A percentile compares a stretch with the other conserved stretches of the same genome.
These are phyloP conservation scores for Hoplostethus mediterraneus DNA, from an alignment of 2,797 vertebrate species.

Conservation along the genomic window DNA sequence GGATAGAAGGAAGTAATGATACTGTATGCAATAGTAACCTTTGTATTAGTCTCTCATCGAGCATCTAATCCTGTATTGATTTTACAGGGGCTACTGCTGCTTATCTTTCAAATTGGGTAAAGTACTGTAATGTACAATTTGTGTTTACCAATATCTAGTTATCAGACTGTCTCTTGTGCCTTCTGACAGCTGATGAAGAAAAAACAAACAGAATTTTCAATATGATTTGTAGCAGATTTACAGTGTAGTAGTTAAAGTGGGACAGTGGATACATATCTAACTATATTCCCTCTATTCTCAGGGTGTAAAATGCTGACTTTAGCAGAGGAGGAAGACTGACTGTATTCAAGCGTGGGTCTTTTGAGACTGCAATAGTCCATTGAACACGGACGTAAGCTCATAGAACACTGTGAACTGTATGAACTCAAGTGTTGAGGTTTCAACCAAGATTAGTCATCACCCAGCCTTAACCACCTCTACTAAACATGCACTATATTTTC, in stretches of 20 bases:
- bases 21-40: constrained; percentile 20
- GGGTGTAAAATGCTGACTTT: neutral
- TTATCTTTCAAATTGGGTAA: constrained; percentile 18
- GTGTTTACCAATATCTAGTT: constrained; percentile 43
- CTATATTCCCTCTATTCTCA: constrained; percentile 15
- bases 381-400: constrained; percentile 25
- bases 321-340: constrained; percentile 9
- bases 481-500: constrained; percentile 64
- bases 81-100: constrained; percentile 5
- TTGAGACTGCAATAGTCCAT: neutral
- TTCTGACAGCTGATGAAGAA: constrained; percentile 34
- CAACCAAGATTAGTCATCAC: constrained; percentile 67
- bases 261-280: constrained; percentile 34
- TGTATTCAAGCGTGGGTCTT: neutral
- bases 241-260: constrained; percentile 48
- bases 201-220: neutral
- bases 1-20: constrained; percentile 25
- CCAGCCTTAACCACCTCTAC: constrained; percentile 51
- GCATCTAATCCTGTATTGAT: constrained; percentile 24
- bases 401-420: constrained; percentile 44
- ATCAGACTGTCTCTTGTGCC: constrained; percentile 36
- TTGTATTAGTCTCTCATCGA: constrained; percentile 26
- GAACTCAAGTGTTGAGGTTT: constrained; percentile 54
- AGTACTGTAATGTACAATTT: constrained; percentile 13
- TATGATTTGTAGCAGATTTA: neutral